phyloP scores from a whole-genome alignment of 2,797 vertebrate species.

The Ara ararauna region DNA sequence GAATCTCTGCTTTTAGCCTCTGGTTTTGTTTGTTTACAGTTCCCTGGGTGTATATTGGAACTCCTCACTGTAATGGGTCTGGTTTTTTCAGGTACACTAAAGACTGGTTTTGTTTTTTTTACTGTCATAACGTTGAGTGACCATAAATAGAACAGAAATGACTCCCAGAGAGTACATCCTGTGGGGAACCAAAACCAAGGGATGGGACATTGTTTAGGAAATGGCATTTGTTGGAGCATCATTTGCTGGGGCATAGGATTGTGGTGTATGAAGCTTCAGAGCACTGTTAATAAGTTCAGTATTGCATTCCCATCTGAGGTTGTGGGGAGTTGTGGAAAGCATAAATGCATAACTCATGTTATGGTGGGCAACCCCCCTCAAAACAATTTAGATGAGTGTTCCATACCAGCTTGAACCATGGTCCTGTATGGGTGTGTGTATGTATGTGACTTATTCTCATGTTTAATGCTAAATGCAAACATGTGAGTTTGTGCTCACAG shows the following conservation, averaged over 20 bases:
- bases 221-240: not conserved
- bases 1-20: not conserved
- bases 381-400: not conserved
- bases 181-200: not conserved
- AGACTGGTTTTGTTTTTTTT: not conserved
- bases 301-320: not conserved
- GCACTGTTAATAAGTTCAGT: not conserved
- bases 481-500: not conserved
- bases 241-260: not conserved
- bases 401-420: rapidly evolving
- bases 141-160: not conserved
- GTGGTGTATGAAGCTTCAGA: not conserved
- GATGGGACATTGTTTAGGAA: not conserved
- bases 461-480: not conserved
- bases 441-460: not conserved
- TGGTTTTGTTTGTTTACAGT: not conserved
- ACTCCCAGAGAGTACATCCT: not conserved
- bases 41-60: not conserved
- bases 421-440: not conserved
- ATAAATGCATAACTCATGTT: not conserved
- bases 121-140: not conserved
- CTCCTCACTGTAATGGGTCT: not conserved
- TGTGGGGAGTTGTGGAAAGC: not conserved
- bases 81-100: not conserved
- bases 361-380: not conserved